Conservation (phyloP, 2,888 invertebrate species). For the Phragmatobia fuliginosa region DNA sequence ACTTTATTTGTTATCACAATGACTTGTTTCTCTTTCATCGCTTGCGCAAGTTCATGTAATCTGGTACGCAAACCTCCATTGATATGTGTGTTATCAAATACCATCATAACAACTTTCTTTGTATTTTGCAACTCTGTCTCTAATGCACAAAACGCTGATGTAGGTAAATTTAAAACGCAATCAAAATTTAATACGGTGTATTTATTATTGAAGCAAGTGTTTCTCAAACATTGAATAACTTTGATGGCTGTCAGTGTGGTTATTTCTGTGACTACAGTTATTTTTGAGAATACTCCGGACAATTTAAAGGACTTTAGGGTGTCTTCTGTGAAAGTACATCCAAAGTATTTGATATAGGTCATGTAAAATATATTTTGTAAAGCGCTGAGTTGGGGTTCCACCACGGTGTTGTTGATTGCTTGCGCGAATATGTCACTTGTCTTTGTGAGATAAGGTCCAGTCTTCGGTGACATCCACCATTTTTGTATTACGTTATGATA, state of each 20-base stretch:
- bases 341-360: conserved; percentile 8
- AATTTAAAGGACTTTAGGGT: neutral
- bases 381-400: conserved; percentile 16
- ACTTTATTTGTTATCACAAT: conserved; percentile 10
- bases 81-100: conserved; percentile 3
- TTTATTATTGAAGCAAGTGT: neutral
- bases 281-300: neutral
- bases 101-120: conserved; percentile 7
- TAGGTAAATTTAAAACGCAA: conserved; percentile 7
- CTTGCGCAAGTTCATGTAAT: conserved; percentile 9
- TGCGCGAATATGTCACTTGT: neutral
- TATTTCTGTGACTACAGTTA: conserved; percentile 20
- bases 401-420: conserved; percentile 7
- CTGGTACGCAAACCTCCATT: neutral
- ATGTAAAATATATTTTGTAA: conserved; percentile 14
- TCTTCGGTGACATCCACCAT: conserved; percentile 35
- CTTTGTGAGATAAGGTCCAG: conserved; percentile 24
- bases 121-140: conserved; percentile 5
- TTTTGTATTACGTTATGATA: conserved; percentile 24
- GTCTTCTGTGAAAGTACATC: neutral
- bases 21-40: conserved; percentile 3
- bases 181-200: conserved; percentile 8
- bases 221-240: conserved; percentile 21
- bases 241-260: conserved; percentile 23
- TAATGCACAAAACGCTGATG: conserved; percentile 4